Evolutionary conservation across 2,888 invertebrate species (phyloP).

Genomic region (Eudemis profundana): DNA sequence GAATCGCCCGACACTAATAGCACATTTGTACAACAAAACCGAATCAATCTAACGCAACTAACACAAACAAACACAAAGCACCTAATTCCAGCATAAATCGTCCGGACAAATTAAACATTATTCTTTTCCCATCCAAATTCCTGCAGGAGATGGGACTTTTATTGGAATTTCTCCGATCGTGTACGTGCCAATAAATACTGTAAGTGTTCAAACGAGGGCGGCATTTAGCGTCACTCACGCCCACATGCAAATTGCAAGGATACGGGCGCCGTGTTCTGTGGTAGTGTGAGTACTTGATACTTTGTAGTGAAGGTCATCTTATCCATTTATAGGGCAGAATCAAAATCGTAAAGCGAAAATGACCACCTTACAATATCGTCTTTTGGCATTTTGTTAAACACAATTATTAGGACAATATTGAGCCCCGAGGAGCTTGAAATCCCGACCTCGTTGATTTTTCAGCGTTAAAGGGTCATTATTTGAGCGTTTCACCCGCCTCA

Average conservation of each 20-base stretch:
- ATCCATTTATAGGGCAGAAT: too few relatives aligned
- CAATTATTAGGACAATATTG: too few relatives aligned
- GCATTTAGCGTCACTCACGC: conserved; percentile 50
- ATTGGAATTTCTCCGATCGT: conserved; percentile 83
- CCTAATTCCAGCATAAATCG: conserved; percentile 60
- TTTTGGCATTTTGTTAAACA: too few relatives aligned
- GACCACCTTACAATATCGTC: too few relatives aligned
- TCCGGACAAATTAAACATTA: conserved; percentile 83
- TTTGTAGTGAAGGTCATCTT: conserved; percentile 44
- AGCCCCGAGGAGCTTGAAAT: too few relatives aligned
- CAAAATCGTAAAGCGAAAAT: too few relatives aligned
- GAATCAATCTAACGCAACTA: conserved; percentile 18
- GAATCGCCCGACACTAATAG: background rate
- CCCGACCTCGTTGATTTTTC: too few relatives aligned
- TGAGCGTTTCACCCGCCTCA: too few relatives aligned
- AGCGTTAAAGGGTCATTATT: too few relatives aligned
- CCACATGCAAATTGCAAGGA: conserved; percentile 80
- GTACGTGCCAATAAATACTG: conserved; percentile 83
- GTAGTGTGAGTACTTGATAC: conserved; percentile 63
- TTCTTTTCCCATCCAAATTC: conserved; percentile 77
- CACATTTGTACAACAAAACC: background rate
- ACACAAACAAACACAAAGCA: conserved; percentile 49
- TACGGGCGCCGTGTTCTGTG: conserved; percentile 81
- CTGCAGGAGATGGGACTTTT: conserved; percentile 70
- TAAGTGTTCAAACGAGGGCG: conserved; percentile 68